phyloP scores from a whole-genome alignment of 2,888 invertebrate species.

The Drosophila basisetae region DNA sequence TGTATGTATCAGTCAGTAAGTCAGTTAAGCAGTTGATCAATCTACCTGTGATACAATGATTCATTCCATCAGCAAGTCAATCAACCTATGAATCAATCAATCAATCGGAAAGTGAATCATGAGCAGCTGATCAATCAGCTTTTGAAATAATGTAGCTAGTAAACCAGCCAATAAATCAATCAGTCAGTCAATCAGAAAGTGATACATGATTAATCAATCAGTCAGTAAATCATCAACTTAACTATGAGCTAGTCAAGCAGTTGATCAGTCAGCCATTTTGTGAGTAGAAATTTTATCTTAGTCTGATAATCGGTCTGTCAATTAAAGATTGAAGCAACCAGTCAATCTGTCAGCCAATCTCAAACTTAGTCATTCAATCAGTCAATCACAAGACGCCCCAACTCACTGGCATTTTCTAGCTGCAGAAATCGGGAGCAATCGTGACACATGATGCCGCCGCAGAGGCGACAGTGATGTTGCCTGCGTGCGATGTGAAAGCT shows the following conservation, averaged over 20 bases:
- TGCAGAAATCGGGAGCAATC: slow-evolving; percentile 95
- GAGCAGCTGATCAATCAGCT: no score
- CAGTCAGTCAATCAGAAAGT: no score
- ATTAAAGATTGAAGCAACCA: not conserved
- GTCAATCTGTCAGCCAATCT: not conserved
- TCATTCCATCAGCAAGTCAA: not conserved
- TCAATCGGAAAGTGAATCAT: not conserved
- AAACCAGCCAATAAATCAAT: no score
- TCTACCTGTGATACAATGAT: not conserved
- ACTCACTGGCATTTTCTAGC: slow-evolving; percentile 91
- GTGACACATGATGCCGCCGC: slow-evolving; percentile 96
- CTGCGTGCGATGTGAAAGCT: slow-evolving; percentile 94
- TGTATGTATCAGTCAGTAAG: not conserved
- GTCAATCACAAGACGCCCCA: not conserved
- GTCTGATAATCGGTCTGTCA: not conserved
- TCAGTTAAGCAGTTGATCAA: not conserved
- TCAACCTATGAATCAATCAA: not conserved
- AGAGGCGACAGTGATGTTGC: slow-evolving; percentile 98
- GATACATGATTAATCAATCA: not conserved
- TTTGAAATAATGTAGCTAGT: no score
- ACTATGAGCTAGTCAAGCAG: not conserved
- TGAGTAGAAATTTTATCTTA: not conserved
- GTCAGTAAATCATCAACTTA: not conserved
- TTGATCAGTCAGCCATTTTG: not conserved
- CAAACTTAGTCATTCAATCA: not conserved